Percentiles rank a stretch among this genome's conserved stretches.
phyloP scores from a whole-genome alignment of 2,888 invertebrate species.

The Vannuccia rotundouncinata region DNA sequence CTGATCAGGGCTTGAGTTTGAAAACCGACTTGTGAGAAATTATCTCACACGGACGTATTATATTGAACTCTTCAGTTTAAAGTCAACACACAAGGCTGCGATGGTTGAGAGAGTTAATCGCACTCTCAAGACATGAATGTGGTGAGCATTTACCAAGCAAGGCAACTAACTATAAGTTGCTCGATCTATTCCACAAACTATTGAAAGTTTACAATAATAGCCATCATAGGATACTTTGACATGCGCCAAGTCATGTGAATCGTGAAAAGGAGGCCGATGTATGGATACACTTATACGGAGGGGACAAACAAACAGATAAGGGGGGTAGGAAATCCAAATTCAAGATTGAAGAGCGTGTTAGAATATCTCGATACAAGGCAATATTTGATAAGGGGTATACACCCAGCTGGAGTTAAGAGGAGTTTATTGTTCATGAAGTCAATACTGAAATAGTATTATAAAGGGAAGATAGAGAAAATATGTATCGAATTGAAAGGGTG shows the following conservation, averaged over 20 bases:
- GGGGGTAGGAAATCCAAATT: neutral
- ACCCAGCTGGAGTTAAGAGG: neutral
- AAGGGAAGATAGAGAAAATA: neutral
- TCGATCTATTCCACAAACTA: neutral
- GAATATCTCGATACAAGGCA: neutral
- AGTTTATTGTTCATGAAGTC: neutral
- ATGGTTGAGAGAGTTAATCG: neutral
- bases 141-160: neutral
- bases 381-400: neutral
- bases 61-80: neutral
- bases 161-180: neutral
- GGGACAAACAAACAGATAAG: neutral
- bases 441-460: neutral
- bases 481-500: neutral
- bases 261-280: neutral
- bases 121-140: neutral
- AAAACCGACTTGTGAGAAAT: neutral
- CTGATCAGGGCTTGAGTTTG: neutral
- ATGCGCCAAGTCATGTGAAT: neutral
- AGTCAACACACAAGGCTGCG: neutral
- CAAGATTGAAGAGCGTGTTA: neutral
- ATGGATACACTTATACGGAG: neutral
- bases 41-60: neutral
- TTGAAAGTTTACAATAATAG: neutral
- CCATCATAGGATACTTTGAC: neutral